Conservation (phyloP, 2,888 invertebrate genomes). For the Eupithecia centaureata region DNA sequence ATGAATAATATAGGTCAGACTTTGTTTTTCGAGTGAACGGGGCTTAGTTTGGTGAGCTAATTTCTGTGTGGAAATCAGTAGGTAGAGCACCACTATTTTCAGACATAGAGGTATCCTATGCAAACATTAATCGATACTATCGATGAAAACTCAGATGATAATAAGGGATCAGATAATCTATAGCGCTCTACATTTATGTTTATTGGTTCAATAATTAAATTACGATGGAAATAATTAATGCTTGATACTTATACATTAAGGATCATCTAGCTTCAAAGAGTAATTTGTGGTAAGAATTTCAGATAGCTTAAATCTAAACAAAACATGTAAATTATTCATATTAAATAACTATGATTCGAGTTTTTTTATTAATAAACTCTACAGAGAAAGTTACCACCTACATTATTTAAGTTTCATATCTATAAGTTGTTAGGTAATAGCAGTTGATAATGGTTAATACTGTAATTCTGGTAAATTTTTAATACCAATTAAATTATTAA, state of each 20-base stretch:
- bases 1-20: neutral
- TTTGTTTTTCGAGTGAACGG: neutral
- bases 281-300: too few relatives aligned
- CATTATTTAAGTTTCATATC: slow-evolving; percentile 21
- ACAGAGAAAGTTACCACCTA: too few relatives aligned
- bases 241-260: too few relatives aligned
- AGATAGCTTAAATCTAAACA: too few relatives aligned
- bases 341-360: too few relatives aligned
- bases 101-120: neutral
- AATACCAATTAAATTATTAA: slow-evolving; percentile 2
- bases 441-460: neutral
- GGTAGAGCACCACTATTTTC: neutral
- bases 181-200: too few relatives aligned
- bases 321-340: too few relatives aligned
- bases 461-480: slow-evolving; percentile 18
- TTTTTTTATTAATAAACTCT: too few relatives aligned
- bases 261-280: too few relatives aligned
- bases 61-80: neutral
- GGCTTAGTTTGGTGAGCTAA: neutral
- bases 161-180: too few relatives aligned
- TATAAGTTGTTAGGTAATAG: neutral
- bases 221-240: neutral
- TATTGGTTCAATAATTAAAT: too few relatives aligned
- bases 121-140: neutral
- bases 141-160: too few relatives aligned